A percentile compares a stretch with the other conserved stretches of the same genome.
Conservation (phyloP, 2,888 invertebrate genomes). For the Elaeidobius kamerunicus region DNA sequence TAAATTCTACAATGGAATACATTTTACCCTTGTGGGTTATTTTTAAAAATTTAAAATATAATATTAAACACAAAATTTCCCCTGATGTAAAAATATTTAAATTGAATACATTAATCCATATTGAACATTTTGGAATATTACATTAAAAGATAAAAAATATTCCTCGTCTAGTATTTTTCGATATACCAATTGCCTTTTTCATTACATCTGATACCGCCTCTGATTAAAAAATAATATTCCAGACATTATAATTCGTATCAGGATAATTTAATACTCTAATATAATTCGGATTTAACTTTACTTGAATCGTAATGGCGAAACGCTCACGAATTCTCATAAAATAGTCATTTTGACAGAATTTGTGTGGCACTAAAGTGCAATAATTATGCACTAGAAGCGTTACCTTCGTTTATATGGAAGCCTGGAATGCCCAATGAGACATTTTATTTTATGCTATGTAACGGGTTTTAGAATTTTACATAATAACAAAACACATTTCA, state of each 20-base stretch:
- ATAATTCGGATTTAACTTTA: slow-evolving; percentile 17
- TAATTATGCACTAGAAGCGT: slow-evolving; percentile 19
- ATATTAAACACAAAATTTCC: too few species aligned
- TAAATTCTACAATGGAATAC: too few species aligned
- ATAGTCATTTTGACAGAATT: slow-evolving; percentile 19
- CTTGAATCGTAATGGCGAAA: slow-evolving; percentile 18
- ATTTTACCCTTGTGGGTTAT: too few species aligned
- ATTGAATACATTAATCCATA: too few species aligned
- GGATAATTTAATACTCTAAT: slow-evolving; percentile 4
- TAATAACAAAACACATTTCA: too few species aligned
- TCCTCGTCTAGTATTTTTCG: too few species aligned
- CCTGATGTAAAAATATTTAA: too few species aligned
- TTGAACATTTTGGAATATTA: too few species aligned
- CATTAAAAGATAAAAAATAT: not conserved
- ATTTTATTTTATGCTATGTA: slow-evolving; percentile 7
- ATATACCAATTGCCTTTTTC: too few species aligned
- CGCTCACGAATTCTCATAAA: slow-evolving; percentile 22
- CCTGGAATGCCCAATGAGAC: slow-evolving; percentile 7
- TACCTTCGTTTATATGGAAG: slow-evolving; percentile 13
- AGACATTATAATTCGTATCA: not conserved
- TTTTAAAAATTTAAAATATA: too few species aligned
- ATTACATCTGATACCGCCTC: too few species aligned
- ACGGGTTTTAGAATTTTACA: too few species aligned
- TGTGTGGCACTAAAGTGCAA: slow-evolving; percentile 23
- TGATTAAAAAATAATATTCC: not conserved